These are phyloP conservation scores for Melanerpes aurifrons DNA, from an alignment of 2,113 vertebrate species.

Conservation along the genomic window DNA sequence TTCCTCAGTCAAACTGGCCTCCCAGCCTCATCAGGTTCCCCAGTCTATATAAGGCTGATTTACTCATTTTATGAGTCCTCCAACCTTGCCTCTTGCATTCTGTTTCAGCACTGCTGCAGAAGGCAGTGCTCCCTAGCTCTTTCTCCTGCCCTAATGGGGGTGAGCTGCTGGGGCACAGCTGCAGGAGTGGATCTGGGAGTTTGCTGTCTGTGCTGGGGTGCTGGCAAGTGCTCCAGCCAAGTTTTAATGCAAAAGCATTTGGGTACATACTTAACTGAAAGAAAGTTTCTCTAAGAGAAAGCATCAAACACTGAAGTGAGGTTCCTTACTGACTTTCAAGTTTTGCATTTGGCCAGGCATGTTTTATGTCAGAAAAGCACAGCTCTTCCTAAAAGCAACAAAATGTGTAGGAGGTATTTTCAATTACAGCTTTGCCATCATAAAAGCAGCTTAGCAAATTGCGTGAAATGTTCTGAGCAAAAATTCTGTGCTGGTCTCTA, in stretches of 20 bases:
- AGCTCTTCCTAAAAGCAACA: neutral
- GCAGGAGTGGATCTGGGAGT: neutral
- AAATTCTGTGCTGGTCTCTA: neutral
- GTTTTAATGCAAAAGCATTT: neutral
- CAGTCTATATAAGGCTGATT: neutral
- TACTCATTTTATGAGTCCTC: neutral
- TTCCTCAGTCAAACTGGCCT: neutral
- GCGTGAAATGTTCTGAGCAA: neutral
- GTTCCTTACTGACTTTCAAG: neutral
- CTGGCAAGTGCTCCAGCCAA: neutral
- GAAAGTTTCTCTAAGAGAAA: neutral
- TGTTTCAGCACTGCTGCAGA: neutral
- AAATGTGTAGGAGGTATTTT: neutral
- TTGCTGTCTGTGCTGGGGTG: neutral
- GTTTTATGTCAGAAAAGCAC: neutral
- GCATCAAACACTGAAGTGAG: neutral
- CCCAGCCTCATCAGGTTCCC: neutral
- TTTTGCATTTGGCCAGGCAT: neutral
- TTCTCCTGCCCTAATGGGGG: neutral
- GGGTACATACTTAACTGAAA: neutral
- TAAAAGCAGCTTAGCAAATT: neutral
- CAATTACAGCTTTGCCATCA: neutral
- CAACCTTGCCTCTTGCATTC: fast-evolving
- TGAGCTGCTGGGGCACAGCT: neutral
- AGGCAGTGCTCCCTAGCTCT: neutral